Evolutionary conservation across 2,113 vertebrate species (phyloP), one percentile per base, ranked within the genome.

Genomic region (Ochotona curzoniae): DNA sequence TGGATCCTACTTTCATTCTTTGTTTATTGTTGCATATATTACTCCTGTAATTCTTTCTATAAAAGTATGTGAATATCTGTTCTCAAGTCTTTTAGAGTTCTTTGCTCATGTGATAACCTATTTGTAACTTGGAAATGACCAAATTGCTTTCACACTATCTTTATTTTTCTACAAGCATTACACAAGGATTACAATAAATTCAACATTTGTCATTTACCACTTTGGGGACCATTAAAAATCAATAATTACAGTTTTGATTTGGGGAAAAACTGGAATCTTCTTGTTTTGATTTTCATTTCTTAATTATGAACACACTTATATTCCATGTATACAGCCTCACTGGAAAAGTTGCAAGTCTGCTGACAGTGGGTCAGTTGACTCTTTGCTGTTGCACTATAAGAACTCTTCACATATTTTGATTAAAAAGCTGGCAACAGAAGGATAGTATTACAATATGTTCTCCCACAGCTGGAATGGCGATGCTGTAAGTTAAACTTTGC

Each of bases 11-110:
- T 20, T 4, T 9, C 2, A 38, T 23, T 26, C 28, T n/a, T 64
- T n/a, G 5, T 8, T 49, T 28, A 32, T 21, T 64, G 28, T 5
- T 51, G 30, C 32, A 21, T 26, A 5, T 15, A 66, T 6, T 9
- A 6, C 5, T 49, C 8, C n/a, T 15, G 5, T 21, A n/a, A 2
- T 6, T 7, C 20, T 5, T 38, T 15, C 26, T 20, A 28, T 2
- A 35, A 9, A 9, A 14, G 11, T 15, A 25, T 8, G 8, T 11
- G 21, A 47, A 54, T 2, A 35, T 17, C 61, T n/a, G 47, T 21
- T 54, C 54, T 35, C 18, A 67, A 28, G 57, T 64, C 1, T 51
- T n/a, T 28, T 38, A 5, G 63, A 78, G 38, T 13, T 70, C 25
- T 15, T 57, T n/a, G 64, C 0, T 51, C 14, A 17, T 17, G 54